Evolutionary conservation across 2,888 invertebrate genomes (phyloP).

Genomic region (Archaeoteleia sp.): DNA sequence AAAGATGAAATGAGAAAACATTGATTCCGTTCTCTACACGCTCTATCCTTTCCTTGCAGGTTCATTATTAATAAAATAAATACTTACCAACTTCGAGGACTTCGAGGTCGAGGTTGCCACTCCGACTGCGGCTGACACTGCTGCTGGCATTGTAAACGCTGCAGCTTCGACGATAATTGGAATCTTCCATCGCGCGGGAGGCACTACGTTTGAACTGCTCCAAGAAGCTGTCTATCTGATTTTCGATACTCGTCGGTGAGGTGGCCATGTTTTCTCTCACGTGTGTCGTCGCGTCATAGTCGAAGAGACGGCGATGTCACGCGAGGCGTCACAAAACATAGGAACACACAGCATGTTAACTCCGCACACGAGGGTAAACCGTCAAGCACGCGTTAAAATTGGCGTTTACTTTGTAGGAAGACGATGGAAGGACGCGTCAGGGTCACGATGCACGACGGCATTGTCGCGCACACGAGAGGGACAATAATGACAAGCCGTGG

Average conservation of each 20-base stretch:
- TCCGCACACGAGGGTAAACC: neutral
- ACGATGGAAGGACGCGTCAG: constrained; percentile 22
- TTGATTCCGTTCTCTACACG: too few species aligned
- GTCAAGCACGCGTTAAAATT: neutral
- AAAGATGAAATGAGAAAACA: too few species aligned
- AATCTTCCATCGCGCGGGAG: constrained; percentile 84
- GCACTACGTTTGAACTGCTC: constrained; percentile 89
- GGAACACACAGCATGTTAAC: constrained; percentile 7
- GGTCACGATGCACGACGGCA: constrained; percentile 20
- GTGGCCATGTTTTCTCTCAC: constrained; percentile 76
- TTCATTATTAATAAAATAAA: too few species aligned
- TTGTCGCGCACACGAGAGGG: constrained; percentile 6
- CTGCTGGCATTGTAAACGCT: constrained; percentile 66
- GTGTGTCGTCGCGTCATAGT: neutral
- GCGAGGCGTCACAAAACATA: neutral
- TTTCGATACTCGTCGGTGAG: constrained; percentile 85
- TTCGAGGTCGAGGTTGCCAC: constrained; percentile 71
- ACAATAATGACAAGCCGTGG: neutral
- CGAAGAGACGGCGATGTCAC: constrained; percentile 1
- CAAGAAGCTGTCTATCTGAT: constrained; percentile 89
- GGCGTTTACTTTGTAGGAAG: neutral
- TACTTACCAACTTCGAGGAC: constrained; percentile 70
- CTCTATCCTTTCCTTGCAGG: too few species aligned
- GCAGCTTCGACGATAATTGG: constrained; percentile 55
- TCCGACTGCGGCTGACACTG: constrained; percentile 70